Evolutionary conservation across 2,113 vertebrate genomes (phyloP).

Genomic region (Lagopus leucura): DNA sequence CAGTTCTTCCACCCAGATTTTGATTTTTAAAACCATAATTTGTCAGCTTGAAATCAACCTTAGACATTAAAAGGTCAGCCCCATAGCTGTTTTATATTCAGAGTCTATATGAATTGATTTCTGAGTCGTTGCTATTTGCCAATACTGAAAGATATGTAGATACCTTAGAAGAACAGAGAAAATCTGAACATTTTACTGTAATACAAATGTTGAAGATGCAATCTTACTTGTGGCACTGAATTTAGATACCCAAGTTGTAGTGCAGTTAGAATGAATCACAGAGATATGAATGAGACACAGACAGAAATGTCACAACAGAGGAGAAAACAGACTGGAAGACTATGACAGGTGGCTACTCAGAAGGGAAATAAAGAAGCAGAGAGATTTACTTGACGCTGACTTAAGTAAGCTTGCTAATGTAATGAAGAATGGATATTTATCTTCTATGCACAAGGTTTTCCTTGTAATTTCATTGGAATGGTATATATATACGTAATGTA

Average conservation of each 20-base stretch:
- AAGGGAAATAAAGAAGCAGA: background rate
- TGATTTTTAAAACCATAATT: background rate
- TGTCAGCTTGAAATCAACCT: background rate
- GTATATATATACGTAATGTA: background rate
- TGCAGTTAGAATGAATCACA: background rate
- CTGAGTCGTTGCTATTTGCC: background rate
- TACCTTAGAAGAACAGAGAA: background rate
- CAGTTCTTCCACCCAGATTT: background rate
- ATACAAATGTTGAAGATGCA: background rate
- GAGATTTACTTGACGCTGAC: background rate
- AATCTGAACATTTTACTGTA: background rate
- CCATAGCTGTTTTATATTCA: background rate
- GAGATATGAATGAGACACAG: background rate
- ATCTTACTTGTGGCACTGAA: background rate
- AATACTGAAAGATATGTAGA: background rate
- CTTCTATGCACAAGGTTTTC: background rate
- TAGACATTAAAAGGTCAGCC: background rate
- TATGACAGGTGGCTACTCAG: background rate
- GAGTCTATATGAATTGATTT: background rate
- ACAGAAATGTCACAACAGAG: background rate
- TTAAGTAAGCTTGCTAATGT: background rate
- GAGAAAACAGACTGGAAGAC: background rate
- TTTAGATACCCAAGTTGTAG: background rate
- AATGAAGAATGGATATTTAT: background rate
- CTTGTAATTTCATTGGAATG: background rate